Base-by-base conservation (phyloP, 2,113 vertebrate species). In the Amazona vittata region DNA sequence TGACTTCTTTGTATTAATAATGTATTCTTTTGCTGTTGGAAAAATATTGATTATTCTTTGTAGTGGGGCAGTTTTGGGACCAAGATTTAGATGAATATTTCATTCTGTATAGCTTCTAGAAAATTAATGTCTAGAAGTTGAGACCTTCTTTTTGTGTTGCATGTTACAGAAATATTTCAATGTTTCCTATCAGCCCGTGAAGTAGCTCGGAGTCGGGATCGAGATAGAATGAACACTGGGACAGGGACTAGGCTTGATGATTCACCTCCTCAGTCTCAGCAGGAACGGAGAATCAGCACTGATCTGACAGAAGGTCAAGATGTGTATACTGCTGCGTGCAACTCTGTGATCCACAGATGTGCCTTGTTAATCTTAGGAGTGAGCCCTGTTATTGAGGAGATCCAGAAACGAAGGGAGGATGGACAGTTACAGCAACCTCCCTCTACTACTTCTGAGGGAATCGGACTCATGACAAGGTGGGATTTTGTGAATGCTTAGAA, bases 141-240 rank as follows among this genome's bases (percentile, higher is more conserved):
- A 98, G 97, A 98, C 97, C 82, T 97, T 98, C 87, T 98, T 98
- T 98, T 98, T 98, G 97, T 98, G 97, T 98, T 97, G 97, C 97
- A 97, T 91, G 94, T 98, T 98, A 98, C 99, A 99, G 99, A 99
- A 99, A 99, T 99, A 98, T 99, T 99, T 99, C 99, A 99, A 97
- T 99, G 99, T 99, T 99, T 99, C 98, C 99, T 99, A 98, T 99
- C 99, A 98, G 99, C 99, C 92, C 99, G 99, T 96, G 99, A 99
- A 95, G 99, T 99, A 86, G 99, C 99, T 83, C 99, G 99, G 94
- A 99, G 99, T 81, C 98, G 99, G 83, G 99, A 99, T 69, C 97
- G 99, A 81, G 99, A 99, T 96, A 98, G 99, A 80, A 96, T 99
- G 94, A 98, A 97, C 97, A 96, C 98, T 6, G 97, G 98, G 88